A percentile compares a stretch with the other conserved stretches of the same genome.
These are phyloP conservation scores for Micrastur ruficollis DNA, from an alignment of 2,797 vertebrate genomes.

Conservation along the genomic window DNA sequence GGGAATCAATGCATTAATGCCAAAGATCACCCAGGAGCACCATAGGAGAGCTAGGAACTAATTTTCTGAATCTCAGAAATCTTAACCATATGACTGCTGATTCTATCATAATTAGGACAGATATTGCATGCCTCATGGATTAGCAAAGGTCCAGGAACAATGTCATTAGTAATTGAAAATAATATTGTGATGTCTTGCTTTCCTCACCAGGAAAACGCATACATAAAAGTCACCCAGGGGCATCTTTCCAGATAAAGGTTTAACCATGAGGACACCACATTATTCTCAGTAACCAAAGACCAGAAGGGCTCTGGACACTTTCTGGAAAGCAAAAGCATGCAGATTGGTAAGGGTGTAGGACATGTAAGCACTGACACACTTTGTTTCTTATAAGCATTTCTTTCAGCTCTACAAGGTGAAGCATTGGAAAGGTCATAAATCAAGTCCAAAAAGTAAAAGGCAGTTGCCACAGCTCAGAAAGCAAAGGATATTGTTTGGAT, in stretches of 20 bases:
- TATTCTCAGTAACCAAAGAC: not conserved
- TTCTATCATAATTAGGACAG: not conserved
- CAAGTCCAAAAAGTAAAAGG: not conserved
- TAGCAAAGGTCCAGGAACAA: not conserved
- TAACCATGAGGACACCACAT: not conserved
- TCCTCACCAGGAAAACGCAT: not conserved
- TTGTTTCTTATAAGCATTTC: not conserved
- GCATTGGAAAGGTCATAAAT: not conserved
- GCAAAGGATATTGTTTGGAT: not conserved
- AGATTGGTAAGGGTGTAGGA: not conserved
- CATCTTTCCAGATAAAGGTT: not conserved
- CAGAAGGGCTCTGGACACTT: not conserved
- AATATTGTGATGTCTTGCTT: not conserved
- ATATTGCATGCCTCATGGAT: not conserved
- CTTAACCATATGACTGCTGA: not conserved
- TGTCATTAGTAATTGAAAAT: not conserved
- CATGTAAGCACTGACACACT: not conserved
- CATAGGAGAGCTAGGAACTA: not conserved
- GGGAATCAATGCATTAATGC: not conserved
- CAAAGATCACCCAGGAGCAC: not conserved
- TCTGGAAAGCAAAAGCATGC: not conserved
- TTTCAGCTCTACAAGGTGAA: not conserved
- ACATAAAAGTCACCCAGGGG: not conserved
- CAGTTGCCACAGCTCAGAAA: not conserved
- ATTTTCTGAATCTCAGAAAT: not conserved